phyloP scores from a whole-genome alignment of 1,140 invertebrate genomes.

The Lordiphosa mommai region DNA sequence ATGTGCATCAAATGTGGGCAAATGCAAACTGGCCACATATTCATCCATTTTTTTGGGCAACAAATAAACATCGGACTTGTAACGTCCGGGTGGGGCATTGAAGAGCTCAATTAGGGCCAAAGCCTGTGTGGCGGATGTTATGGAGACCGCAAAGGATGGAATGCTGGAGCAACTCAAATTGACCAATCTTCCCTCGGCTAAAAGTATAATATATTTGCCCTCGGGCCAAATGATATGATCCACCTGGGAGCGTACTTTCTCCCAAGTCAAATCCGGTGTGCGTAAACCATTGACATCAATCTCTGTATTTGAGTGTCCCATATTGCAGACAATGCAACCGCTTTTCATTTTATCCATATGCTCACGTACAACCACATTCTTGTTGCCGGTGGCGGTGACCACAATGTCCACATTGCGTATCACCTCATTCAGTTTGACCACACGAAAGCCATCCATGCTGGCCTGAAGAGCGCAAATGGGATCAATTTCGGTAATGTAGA shows the following conservation, averaged over 20 bases:
- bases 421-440: slow-evolving; percentile 94
- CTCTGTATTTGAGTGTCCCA: slow-evolving; percentile 99
- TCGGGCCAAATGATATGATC: slow-evolving; percentile 98
- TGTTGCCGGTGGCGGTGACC: slow-evolving; percentile 97
- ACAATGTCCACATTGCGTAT: slow-evolving; percentile 93
- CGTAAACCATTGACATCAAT: slow-evolving; percentile 97
- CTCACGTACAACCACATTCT: slow-evolving; percentile 96
- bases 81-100: slow-evolving; percentile 95
- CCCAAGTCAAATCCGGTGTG: slow-evolving; percentile 97
- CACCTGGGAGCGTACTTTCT: slow-evolving; percentile 97
- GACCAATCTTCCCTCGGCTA: slow-evolving; percentile 96
- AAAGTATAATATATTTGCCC: slow-evolving; percentile 93
- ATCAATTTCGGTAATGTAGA: slow-evolving; percentile 98
- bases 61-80: slow-evolving; percentile 98
- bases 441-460: slow-evolving; percentile 98
- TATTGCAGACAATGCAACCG: slow-evolving; percentile 97
- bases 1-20: slow-evolving; percentile 98
- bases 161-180: slow-evolving; percentile 98
- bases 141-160: slow-evolving; percentile 98
- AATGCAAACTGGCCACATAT: slow-evolving; percentile 93
- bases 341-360: slow-evolving; percentile 99
- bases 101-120: slow-evolving; percentile 97
- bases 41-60: slow-evolving; percentile 99
- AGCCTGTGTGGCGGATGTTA: slow-evolving; percentile 96
- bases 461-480: slow-evolving; percentile 98